phyloP scores from a whole-genome alignment of 1,140 invertebrate species.

The Leptinotarsa lineolata region DNA sequence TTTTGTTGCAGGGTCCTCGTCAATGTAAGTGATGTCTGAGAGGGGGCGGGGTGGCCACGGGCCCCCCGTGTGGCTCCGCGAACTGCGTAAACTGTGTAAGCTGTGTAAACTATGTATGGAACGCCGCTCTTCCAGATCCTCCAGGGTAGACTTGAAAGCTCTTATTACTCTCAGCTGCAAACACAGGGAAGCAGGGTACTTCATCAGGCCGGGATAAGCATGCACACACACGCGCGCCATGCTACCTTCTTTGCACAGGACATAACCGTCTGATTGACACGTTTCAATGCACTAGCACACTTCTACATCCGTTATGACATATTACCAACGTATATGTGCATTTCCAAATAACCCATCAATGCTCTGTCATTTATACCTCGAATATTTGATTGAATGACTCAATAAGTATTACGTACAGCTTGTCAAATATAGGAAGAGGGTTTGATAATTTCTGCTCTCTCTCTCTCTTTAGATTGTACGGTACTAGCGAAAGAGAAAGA shows the following conservation, averaged over 20 bases:
- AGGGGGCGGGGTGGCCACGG: constrained; percentile 75
- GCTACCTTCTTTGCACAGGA: constrained; percentile 13
- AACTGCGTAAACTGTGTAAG: constrained; percentile 90
- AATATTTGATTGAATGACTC: too few species aligned
- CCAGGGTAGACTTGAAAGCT: constrained; percentile 99
- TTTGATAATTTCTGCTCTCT: too few species aligned
- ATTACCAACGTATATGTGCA: constrained; percentile 1
- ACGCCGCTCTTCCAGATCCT: constrained; percentile 98
- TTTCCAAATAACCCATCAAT: not conserved
- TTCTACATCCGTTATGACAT: not conserved
- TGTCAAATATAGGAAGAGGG: too few species aligned
- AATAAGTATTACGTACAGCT: too few species aligned
- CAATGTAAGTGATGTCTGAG: constrained; percentile 90
- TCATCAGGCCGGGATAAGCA: constrained; percentile 52
- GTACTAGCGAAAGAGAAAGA: too few species aligned
- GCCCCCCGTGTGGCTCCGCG: constrained; percentile 76
- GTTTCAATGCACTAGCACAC: constrained; percentile 1
- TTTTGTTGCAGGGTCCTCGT: constrained; percentile 76
- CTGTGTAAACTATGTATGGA: constrained; percentile 97
- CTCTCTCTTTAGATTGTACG: too few species aligned
- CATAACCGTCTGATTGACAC: constrained; percentile 4
- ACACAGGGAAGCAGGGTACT: constrained; percentile 63
- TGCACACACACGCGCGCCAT: constrained; percentile 33
- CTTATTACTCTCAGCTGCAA: constrained; percentile 99
- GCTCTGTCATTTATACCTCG: too few species aligned